These are phyloP conservation scores for Alauda arvensis DNA, from an alignment of 2,797 vertebrate genomes.

Conservation along the genomic window DNA sequence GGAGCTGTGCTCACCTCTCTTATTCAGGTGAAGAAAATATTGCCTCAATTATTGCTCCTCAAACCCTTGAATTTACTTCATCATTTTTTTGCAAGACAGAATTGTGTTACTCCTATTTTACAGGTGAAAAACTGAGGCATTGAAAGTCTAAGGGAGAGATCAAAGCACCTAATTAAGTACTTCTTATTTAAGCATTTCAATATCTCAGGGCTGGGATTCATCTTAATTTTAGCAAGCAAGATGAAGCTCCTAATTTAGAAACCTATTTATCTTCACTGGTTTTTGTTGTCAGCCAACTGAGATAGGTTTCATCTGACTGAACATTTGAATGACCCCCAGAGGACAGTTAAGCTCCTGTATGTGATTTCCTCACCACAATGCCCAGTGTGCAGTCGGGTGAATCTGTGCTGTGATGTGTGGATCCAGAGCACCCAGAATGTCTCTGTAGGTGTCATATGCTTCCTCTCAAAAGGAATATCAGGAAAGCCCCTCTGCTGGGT, in stretches of 20 bases:
- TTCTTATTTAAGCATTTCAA: slow-evolving; percentile 9
- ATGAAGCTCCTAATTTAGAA: slow-evolving; percentile 10
- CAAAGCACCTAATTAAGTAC: neutral
- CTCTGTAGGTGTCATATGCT: neutral
- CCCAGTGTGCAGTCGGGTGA: neutral
- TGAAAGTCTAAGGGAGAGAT: neutral
- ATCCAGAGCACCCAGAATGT: neutral
- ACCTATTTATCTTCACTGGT: slow-evolving; percentile 3
- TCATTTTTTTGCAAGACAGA: neutral
- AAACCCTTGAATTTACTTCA: neutral
- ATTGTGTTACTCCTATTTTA: neutral
- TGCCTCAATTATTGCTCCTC: neutral
- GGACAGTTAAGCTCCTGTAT: neutral
- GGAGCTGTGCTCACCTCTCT: neutral
- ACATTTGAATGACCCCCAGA: neutral
- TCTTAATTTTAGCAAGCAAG: slow-evolving; percentile 15
- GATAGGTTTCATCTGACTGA: slow-evolving; percentile 3
- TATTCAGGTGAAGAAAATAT: neutral
- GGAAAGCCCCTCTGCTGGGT: neutral
- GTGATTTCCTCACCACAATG: neutral
- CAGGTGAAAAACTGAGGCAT: neutral
- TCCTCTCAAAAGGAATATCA: neutral
- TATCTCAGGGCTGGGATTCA: neutral
- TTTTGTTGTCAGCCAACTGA: neutral
- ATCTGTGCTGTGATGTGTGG: neutral